Evolutionary conservation across 2,888 invertebrate genomes (phyloP), one percentile per base, ranked within the genome.

Genomic region (Caenorhabditis macrosperma): DNA sequence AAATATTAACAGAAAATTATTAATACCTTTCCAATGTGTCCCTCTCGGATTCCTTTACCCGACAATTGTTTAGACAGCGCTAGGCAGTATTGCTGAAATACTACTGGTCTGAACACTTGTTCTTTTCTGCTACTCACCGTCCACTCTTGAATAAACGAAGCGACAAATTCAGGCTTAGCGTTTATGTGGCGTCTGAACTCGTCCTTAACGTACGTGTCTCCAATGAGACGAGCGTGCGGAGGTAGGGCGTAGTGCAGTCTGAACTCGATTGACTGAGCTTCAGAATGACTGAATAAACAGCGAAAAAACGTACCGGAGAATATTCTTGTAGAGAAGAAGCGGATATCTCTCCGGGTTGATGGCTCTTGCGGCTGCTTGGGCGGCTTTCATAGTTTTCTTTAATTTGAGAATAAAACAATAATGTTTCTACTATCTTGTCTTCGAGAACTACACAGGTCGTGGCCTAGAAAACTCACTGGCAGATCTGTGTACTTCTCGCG

Each of bases 231-330:
- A 9, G 86, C 88, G 15, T 78, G 78, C 9, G 80, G 30, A 20
- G 88, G 88, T 12, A 88, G 78, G 6, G 88, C 88, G 74, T 88
- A 88, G 68, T 88, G 88, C 1, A 88, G 75, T 35, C 88, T 86
- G 41, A 59, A 67, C 0, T 1, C 1, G n/a, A 55, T 64, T 35
- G 46, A 38, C 44, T 28, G 10, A 4, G 17, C 20, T 20, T n/a
- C n/a, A n/a, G 20, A 10, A 44, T 46, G 10, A 17, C 20, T 6
- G 5, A 35, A 41, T 33, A 17, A 9, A n/a, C 0, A 41, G 28
- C 3, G 5, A 41, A 48, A 15, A 15, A 17, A 57, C 33, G 20
- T 74, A 71, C 81, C 78, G 33, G 9, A 82, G 63, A 35, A 82
- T 78, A 44, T 69, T 78, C 59, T 82, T 81, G 50, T 81, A 81